Percentiles rank a stretch among this genome's conserved stretches.
phyloP scores from a whole-genome alignment of 2,888 invertebrate genomes.

The Cabera pusaria region DNA sequence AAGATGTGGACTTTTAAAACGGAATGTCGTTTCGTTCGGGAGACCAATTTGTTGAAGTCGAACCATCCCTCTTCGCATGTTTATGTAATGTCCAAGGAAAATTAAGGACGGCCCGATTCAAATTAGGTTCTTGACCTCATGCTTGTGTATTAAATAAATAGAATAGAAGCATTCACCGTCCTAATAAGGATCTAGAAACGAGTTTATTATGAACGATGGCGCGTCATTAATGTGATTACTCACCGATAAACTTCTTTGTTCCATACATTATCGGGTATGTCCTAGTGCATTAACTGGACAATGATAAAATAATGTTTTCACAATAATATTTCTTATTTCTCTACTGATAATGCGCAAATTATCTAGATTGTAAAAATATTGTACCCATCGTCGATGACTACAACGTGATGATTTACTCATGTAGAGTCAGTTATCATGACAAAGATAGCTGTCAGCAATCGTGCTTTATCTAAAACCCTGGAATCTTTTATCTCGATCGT shows the following conservation, averaged over 20 bases:
- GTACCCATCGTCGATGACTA: no score
- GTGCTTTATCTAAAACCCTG: conserved; percentile 26
- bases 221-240: conserved; percentile 27
- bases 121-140: conserved; percentile 27
- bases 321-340: conserved; percentile 20
- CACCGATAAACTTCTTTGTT: conserved; percentile 31
- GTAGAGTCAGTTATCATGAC: conserved; percentile 1
- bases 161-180: conserved; percentile 17
- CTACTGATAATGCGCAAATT: no score
- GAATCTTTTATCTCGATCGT: conserved; percentile 19
- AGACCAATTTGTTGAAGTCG: conserved; percentile 10
- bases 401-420: conserved; percentile 11
- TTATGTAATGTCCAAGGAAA: conserved; percentile 3
- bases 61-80: conserved; percentile 15
- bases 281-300: conserved; percentile 20
- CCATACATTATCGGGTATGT: conserved; percentile 27
- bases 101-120: background rate
- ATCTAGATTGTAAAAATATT: no score
- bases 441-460: conserved; percentile 13
- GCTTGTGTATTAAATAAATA: conserved; percentile 12
- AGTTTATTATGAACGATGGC: conserved; percentile 16
- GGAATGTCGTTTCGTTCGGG: conserved; percentile 8
- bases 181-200: conserved; percentile 22
- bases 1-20: no score
- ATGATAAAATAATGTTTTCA: conserved; percentile 26